Evolutionary conservation across 2,113 vertebrate species (phyloP), one percentile per base, ranked within the genome.

Genomic region (Percopsis transmontana): DNA sequence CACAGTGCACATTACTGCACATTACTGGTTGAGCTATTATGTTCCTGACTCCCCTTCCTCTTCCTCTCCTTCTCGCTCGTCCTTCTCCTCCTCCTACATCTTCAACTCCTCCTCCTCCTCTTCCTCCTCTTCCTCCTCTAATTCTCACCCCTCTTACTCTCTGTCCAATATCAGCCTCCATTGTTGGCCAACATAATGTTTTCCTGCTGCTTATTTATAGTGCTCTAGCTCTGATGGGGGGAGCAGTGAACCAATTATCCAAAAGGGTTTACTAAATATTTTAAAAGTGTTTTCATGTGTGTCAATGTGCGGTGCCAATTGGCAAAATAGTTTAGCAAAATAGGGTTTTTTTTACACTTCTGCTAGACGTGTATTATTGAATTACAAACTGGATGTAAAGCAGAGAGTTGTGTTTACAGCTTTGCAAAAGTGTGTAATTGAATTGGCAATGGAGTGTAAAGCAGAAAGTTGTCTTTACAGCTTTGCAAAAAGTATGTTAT

Each of bases 171-270:
- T 54, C 53, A 50, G 39, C 45, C 23, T 54, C 62, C 38, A 42
- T 40, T 54, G 62, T 27, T 54, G 27, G 41, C 62, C 62, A 54
- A 65, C 62, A 47, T 21, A 54, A 27, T 42, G 18, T 63, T 63
- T 39, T 51, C 21, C 54, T 56, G 21, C 1, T 12, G 54, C 40
- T 12, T 41, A 23, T 56, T 27, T 56, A 21, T 15, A 33, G 40
- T 41, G 40, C 40, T 41, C n/a, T n/a, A n/a, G 40, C 5, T 41
- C 12, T 33, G 54, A 33, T 33, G 33, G 54, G 15, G 54, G 33
- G 33, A 12, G 27, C 54, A 56, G 27, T 56, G n/a, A n/a, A n/a
- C n/a, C n/a, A n/a, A n/a, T n/a, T n/a, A n/a, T n/a, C n/a, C n/a
- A n/a, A n/a, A n/a, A n/a, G n/a, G n/a, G n/a, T n/a, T n/a, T n/a